Evolutionary conservation across 2,888 invertebrate species (phyloP).

Genomic region (Rotaria magnacalcarata): DNA sequence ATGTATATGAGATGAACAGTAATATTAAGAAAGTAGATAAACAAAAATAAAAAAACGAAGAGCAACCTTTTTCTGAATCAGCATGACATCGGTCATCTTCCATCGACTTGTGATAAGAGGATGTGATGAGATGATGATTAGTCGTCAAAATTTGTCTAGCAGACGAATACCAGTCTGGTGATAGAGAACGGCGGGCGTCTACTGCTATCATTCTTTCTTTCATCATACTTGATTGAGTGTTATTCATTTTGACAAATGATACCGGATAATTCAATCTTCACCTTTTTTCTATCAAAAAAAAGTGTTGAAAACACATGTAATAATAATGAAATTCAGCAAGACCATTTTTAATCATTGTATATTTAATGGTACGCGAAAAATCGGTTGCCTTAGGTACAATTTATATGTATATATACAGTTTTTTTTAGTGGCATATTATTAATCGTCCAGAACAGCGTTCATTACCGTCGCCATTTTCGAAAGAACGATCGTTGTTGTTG

Average conservation of each 20-base stretch:
- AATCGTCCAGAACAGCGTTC: background rate
- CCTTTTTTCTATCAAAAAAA: background rate
- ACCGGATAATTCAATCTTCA: background rate
- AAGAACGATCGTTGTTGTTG: background rate
- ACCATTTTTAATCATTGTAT: background rate
- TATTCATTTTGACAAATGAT: background rate
- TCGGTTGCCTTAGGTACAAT: background rate
- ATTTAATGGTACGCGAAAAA: background rate
- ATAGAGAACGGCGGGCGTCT: background rate
- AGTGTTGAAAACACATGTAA: background rate
- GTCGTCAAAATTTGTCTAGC: background rate
- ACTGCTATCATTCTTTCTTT: background rate
- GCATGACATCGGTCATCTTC: background rate
- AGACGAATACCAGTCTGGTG: background rate
- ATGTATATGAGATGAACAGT: background rate
- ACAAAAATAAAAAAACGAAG: background rate
- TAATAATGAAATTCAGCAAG: background rate
- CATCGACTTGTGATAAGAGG: background rate
- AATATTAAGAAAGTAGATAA: background rate
- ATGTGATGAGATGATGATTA: background rate
- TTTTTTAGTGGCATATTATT: background rate
- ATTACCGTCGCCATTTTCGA: background rate
- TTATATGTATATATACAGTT: background rate
- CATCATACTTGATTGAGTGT: background rate
- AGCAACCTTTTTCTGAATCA: background rate